phyloP scores from a whole-genome alignment of 64 coral and sea anemone species.

The Actinia equina region DNA sequence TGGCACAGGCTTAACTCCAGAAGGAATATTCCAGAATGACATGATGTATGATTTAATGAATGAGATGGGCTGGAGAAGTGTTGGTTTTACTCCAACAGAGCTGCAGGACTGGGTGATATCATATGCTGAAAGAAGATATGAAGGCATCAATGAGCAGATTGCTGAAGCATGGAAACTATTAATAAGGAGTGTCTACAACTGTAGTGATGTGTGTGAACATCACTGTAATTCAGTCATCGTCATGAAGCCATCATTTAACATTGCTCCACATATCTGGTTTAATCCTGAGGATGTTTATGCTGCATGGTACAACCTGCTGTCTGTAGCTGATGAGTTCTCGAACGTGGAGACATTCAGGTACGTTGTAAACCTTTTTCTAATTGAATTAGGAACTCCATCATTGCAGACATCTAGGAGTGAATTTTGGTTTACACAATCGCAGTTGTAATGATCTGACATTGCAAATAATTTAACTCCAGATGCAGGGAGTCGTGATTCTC shows the following conservation, averaged over 20 bases:
- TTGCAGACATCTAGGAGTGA: no score
- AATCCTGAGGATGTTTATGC: conserved; percentile 58
- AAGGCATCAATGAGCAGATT: conserved; percentile 6
- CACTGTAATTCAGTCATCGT: conserved; percentile 64
- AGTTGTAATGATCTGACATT: no score
- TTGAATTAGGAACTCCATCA: no score
- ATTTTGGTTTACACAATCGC: no score
- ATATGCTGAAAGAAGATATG: conserved; percentile 75
- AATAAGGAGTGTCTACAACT: conserved; percentile 61
- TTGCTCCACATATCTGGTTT: conserved; percentile 64
- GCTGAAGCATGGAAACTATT: conserved; percentile 64
- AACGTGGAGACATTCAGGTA: conserved; percentile 74
- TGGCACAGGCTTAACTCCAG: conserved; percentile 89
- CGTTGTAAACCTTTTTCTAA: background rate
- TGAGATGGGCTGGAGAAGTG: conserved; percentile 86
- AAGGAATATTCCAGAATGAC: conserved; percentile 94
- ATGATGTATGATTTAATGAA: conserved; percentile 94
- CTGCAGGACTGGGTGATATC: conserved; percentile 49
- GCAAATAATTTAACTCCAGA: no score
- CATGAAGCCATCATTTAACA: conserved; percentile 46
- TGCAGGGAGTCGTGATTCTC: no score
- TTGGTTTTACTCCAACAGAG: background rate
- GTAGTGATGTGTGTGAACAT: conserved; percentile 6
- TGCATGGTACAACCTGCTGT: conserved; percentile 59
- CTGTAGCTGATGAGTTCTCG: conserved; percentile 29